These are phyloP conservation scores for Vulpes vulpes DNA, from an alignment of 2,113 vertebrate genomes.

Conservation along the genomic window DNA sequence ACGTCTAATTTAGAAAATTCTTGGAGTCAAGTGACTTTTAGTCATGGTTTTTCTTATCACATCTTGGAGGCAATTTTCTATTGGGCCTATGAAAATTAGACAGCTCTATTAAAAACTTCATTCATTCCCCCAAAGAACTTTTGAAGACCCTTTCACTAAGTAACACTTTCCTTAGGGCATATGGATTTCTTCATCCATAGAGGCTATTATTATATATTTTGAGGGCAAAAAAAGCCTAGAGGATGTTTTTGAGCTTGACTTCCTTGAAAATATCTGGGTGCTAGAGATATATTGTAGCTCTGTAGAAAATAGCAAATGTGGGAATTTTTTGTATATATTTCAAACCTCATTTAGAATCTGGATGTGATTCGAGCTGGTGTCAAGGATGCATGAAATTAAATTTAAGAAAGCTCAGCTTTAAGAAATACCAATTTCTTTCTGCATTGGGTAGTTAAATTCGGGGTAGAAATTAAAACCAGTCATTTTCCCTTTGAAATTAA, in stretches of 20 bases:
- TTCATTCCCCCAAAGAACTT: not conserved
- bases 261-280: slow-evolving; percentile 47
- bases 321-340: slow-evolving; percentile 64
- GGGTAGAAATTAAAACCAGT: slow-evolving; percentile 18
- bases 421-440: slow-evolving; percentile 44
- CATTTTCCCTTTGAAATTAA: slow-evolving; percentile 20
- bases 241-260: slow-evolving; percentile 44
- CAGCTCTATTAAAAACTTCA: not conserved
- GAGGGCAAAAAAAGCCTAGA: not conserved
- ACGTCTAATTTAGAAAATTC: not conserved
- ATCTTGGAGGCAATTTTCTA: not conserved
- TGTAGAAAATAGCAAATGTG: slow-evolving; percentile 32
- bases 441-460: slow-evolving; percentile 12
- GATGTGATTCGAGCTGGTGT: slow-evolving; percentile 66
- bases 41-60: not conserved
- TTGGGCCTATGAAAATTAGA: not conserved
- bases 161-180: not conserved
- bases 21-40: not conserved
- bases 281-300: not conserved
- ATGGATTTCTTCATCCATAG: not conserved
- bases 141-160: slow-evolving; percentile 4
- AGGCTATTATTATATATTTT: not conserved
- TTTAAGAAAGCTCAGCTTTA: slow-evolving; percentile 67
- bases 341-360: slow-evolving; percentile 62
- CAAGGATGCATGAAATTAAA: slow-evolving; percentile 76